Percentiles rank a stretch among this genome's conserved stretches.
These are phyloP conservation scores for Tribolium madens DNA, from an alignment of 1,140 invertebrate genomes.

Conservation along the genomic window DNA sequence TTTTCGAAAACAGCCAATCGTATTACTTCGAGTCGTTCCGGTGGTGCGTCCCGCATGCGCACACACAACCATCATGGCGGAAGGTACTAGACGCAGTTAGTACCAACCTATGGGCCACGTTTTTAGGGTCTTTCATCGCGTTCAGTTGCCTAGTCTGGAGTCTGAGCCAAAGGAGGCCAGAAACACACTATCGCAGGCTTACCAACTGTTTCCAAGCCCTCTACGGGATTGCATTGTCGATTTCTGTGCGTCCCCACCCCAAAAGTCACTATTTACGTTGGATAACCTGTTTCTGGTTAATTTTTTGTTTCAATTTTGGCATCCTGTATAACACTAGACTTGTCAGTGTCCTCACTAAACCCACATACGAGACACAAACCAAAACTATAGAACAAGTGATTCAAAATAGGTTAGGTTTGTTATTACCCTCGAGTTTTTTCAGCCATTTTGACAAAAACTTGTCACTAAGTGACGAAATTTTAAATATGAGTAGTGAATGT, in stretches of 20 bases:
- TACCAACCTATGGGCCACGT: conserved; percentile 22
- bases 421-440: not conserved
- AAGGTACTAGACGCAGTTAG: conserved; percentile 9
- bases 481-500: not conserved
- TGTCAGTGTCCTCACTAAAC: conserved; percentile 14
- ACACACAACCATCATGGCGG: not conserved
- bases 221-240: conserved; percentile 27
- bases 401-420: not conserved
- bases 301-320: conserved; percentile 7
- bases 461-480: not conserved
- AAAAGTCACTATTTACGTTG: not conserved
- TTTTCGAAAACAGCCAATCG: conserved; percentile 40
- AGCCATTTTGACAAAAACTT: not conserved
- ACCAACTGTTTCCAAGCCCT: conserved; percentile 33
- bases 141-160: conserved; percentile 38
- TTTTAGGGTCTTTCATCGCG: conserved; percentile 14
- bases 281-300: not conserved
- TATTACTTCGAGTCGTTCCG: conserved; percentile 49
- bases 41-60: conserved; percentile 50
- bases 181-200: conserved; percentile 34
- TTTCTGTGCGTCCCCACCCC: conserved; percentile 10
- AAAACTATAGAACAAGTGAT: conserved; percentile 49
- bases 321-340: not conserved
- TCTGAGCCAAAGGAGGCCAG: not conserved
- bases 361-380: not conserved